A percentile compares a stretch with the other conserved stretches of the same genome.
phyloP scores from a whole-genome alignment of 2,113 vertebrate species.

The Trematomus loennbergii region DNA sequence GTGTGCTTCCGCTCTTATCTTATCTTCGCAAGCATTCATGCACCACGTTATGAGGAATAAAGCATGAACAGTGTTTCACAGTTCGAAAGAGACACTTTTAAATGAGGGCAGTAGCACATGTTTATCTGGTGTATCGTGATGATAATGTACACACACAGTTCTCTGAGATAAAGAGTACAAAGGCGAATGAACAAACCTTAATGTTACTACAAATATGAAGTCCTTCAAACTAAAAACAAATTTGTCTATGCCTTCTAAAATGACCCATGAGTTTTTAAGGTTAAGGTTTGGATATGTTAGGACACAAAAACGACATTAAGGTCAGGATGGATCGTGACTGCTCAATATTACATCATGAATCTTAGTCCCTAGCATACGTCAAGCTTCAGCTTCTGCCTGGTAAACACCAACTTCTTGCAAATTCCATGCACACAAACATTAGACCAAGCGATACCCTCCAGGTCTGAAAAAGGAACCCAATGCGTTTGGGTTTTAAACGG shows the following conservation, averaged over 20 bases:
- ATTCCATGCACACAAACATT: neutral
- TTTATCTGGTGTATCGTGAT: conserved; percentile 41
- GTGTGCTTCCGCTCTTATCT: conserved; percentile 64
- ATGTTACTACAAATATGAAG: neutral
- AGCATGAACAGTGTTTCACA: conserved; percentile 41
- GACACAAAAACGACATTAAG: no score
- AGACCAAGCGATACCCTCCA: neutral
- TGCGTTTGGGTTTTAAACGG: no score
- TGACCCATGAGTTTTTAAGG: neutral
- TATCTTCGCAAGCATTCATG: conserved; percentile 60
- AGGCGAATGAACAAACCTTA: neutral
- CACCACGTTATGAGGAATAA: conserved; percentile 52
- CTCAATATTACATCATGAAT: neutral
- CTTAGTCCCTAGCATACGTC: neutral
- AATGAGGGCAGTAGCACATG: conserved; percentile 26
- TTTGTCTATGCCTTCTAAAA: neutral
- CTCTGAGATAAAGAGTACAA: neutral
- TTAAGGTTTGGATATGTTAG: neutral
- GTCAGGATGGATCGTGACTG: no score
- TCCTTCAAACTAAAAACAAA: neutral
- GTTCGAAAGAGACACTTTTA: conserved; percentile 38
- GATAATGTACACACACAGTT: neutral
- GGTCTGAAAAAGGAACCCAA: no score
- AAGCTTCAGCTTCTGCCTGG: neutral
- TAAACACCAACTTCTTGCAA: neutral